Base-by-base conservation (phyloP, 2,113 vertebrate species). In the Tragelaphus buxtoni region DNA sequence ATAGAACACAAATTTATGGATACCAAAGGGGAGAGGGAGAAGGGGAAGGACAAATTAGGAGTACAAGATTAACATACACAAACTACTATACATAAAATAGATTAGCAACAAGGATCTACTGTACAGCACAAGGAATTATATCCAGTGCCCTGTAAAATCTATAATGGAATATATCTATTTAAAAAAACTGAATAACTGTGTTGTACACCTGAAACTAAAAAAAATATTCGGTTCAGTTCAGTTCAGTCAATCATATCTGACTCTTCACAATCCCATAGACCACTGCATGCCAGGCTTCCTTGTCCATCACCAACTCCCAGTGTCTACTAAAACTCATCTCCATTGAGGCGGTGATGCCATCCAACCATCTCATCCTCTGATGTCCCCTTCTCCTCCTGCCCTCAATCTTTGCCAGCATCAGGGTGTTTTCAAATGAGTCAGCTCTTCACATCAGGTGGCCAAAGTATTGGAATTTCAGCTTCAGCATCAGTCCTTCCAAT, bases 231-330 rank as follows among this genome's bases (percentile, higher is more conserved):
- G 63, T 65, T 65, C 60, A 32, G 60, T 61, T 63, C 30, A 63
- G 61, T 63, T 63, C n/a, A 69, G 17, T 35, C 63, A 35, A 5
- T 69, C 17, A 0, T 35, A n/a, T 20, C 63, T 69, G 63, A 69
- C 63, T 69, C 2, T 69, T 65, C 1, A 1, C 0, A 0, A 20
- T 17, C 17, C n/a, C 63, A 65, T 65, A 17, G 32, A 65, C 63
- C 17, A 69, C 17, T 18, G 63, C 63, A 69, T 4, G 0, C 8
- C 0, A 35, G 63, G 4, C 63, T 35, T 69, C 17, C 63, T 17
- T 35, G 17, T 69, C n/a, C n/a, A 69, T 69, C 32, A 69, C n/a
- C n/a, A 69, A 10, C 8, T 69, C 32, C 63, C 63, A 69, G n/a
- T 10, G n/a, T 20, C 63, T 69, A 35, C 9, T 69, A 4, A 69